A percentile compares a stretch with the other conserved stretches of the same genome.
phyloP scores from a whole-genome alignment of 2,888 invertebrate species.

The Diogma glabrata region DNA sequence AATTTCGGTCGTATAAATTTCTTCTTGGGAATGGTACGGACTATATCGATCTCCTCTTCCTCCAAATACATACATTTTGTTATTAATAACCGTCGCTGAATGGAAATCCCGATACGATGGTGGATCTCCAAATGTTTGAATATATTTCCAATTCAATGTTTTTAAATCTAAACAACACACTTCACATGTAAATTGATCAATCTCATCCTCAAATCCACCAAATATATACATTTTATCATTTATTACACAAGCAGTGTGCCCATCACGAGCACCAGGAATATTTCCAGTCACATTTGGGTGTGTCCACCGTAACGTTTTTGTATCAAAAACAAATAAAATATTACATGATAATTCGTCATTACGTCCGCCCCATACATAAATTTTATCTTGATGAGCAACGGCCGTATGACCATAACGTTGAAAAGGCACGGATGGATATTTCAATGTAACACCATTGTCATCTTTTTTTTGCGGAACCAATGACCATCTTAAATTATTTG shows the following conservation, averaged over 20 bases:
- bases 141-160: constrained; percentile 57
- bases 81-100: constrained; percentile 64
- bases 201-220: constrained; percentile 82
- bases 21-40: constrained; percentile 51
- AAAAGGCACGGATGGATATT: constrained; percentile 52
- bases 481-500: constrained; percentile 52
- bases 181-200: constrained; percentile 67
- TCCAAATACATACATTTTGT: constrained; percentile 81
- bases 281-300: constrained; percentile 52
- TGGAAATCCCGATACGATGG: constrained; percentile 79
- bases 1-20: constrained; percentile 67
- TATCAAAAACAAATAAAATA: constrained; percentile 70
- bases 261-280: constrained; percentile 75
- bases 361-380: constrained; percentile 82
- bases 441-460: constrained; percentile 33
- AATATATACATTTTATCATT: constrained; percentile 74
- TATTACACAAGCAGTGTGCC: constrained; percentile 79
- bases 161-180: constrained; percentile 63
- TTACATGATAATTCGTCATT: constrained; percentile 71
- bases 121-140: constrained; percentile 48
- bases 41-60: constrained; percentile 68
- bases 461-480: constrained; percentile 41
- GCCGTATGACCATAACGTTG: constrained; percentile 87
- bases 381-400: constrained; percentile 61
- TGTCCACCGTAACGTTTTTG: constrained; percentile 55